phyloP scores from a whole-genome alignment of 2,113 vertebrate species.

The Leucosticte australis region DNA sequence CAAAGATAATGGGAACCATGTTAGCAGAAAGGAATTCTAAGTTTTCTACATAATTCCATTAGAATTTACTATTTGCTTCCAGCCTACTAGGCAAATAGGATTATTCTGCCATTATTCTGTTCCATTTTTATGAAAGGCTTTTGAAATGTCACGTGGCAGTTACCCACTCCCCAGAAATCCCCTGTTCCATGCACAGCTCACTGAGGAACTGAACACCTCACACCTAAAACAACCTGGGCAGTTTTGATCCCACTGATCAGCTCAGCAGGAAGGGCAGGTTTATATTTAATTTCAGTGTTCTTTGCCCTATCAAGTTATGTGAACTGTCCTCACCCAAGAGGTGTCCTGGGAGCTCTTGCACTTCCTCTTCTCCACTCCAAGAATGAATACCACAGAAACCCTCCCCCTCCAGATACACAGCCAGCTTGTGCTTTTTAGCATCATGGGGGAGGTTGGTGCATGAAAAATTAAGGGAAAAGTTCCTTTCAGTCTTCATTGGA shows the following conservation, averaged over 20 bases:
- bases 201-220: background rate
- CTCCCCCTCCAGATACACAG: background rate
- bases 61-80: background rate
- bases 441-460: background rate
- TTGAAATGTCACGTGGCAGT: background rate
- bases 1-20: background rate
- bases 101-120: background rate
- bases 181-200: background rate
- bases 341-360: background rate
- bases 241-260: fast-evolving
- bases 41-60: background rate
- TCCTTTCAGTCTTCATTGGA: background rate
- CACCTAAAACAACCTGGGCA: background rate
- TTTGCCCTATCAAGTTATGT: background rate
- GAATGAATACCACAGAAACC: background rate
- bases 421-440: background rate
- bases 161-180: background rate
- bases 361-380: background rate
- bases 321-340: background rate
- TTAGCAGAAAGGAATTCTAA: background rate
- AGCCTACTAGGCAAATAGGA: background rate
- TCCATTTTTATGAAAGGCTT: background rate
- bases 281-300: background rate
- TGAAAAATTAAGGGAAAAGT: background rate
- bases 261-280: background rate